Percentiles rank a stretch among this genome's conserved stretches.
phyloP scores from a whole-genome alignment of 2,113 vertebrate species.

The Pan troglodytes region NHGRI_mPanTro3-v2.1_pri NC_072410.2:106736501-106737000 shows the following conservation, averaged over 20 bases:
- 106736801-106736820: not conserved
- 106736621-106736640: not conserved
- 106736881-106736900: not conserved
- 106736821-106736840: not conserved
- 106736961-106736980: not conserved
- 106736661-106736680: not conserved
- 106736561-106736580: not conserved
- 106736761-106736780: not conserved
- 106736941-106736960: not conserved
- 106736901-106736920: not conserved
- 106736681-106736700: not conserved
- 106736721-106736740: not conserved
- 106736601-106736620: not conserved
- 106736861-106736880: not conserved
- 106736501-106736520: not conserved
- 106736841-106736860: not conserved
- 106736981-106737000: not conserved
- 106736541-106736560: not conserved
- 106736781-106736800: not conserved
- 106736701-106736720: not conserved
- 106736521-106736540: not conserved
- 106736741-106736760: not conserved
- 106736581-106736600: rapidly evolving
- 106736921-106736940: not conserved
- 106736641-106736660: not conserved